Conservation (phyloP, 2,113 vertebrate genomes). For the Alexandromys fortis region DNA sequence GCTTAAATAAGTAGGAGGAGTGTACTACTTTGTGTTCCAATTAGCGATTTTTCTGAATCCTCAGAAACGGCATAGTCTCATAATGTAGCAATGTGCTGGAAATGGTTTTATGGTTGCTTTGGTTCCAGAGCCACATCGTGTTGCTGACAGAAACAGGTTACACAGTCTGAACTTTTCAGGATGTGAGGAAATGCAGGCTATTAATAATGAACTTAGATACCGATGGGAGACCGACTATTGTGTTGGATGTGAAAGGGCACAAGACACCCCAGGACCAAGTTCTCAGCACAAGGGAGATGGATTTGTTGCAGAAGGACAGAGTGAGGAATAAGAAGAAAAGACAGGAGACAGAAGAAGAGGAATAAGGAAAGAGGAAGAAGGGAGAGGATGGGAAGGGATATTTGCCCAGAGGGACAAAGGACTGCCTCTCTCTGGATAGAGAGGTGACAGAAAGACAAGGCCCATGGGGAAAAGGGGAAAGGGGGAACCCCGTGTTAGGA, state of each 20-base stretch:
- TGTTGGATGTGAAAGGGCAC: not conserved
- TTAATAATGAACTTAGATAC: conserved; percentile 20
- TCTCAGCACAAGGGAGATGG: not conserved
- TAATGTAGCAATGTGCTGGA: not conserved
- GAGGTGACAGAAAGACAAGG: not conserved
- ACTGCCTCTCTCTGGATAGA: not conserved
- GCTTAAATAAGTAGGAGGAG: not conserved
- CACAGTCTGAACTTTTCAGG: not conserved
- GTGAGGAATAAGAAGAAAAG: not conserved
- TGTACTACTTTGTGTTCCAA: not conserved
- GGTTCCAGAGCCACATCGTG: not conserved
- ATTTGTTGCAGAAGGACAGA: not conserved
- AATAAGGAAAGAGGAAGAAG: not conserved
- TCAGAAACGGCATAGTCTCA: not conserved
- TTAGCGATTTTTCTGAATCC: conserved; percentile 18
- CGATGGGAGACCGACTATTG: not conserved
- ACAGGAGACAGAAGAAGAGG: not conserved
- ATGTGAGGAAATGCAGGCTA: not conserved
- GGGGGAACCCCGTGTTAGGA: not conserved
- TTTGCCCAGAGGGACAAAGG: not conserved
- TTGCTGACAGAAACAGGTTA: not conserved
- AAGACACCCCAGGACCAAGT: not conserved
- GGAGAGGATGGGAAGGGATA: not conserved
- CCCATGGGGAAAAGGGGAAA: not conserved
- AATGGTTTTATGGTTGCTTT: not conserved